A percentile compares a stretch with the other conserved stretches of the same genome.
Evolutionary conservation across 2,113 vertebrate species (phyloP).

Genomic region (Pontoporia blainvillei): DNA sequence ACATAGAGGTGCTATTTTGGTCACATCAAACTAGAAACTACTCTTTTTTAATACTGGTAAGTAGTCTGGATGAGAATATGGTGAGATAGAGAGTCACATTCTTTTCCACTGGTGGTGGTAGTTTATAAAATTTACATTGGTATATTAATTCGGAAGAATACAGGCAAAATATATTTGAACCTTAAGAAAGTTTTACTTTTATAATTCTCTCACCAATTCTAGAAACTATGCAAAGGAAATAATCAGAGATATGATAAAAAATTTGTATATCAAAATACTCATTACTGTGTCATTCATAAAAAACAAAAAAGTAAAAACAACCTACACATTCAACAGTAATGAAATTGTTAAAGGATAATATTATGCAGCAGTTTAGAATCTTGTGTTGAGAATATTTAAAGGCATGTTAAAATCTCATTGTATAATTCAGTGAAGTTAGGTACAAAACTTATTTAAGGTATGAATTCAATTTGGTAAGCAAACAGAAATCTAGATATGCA

Average conservation of each 20-base stretch:
- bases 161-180: not conserved
- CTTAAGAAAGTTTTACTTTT: not conserved
- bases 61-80: not conserved
- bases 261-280: not conserved
- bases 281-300: not conserved
- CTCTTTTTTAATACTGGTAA: not conserved
- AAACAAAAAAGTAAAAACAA: not conserved
- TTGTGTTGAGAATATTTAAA: constrained; percentile 9
- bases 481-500: not conserved
- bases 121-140: not conserved
- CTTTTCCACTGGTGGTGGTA: not conserved
- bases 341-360: not conserved
- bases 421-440: not conserved
- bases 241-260: not conserved
- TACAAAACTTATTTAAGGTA: not conserved
- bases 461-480: not conserved
- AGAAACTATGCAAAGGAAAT: not conserved
- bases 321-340: not conserved
- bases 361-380: not conserved
- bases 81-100: not conserved
- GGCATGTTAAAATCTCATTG: not conserved
- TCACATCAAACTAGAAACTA: not conserved
- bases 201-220: not conserved
- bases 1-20: not conserved
- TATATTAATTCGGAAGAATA: not conserved